Base-by-base conservation (phyloP, 1,140 invertebrate species). In the Drosophila erecta region DNA sequence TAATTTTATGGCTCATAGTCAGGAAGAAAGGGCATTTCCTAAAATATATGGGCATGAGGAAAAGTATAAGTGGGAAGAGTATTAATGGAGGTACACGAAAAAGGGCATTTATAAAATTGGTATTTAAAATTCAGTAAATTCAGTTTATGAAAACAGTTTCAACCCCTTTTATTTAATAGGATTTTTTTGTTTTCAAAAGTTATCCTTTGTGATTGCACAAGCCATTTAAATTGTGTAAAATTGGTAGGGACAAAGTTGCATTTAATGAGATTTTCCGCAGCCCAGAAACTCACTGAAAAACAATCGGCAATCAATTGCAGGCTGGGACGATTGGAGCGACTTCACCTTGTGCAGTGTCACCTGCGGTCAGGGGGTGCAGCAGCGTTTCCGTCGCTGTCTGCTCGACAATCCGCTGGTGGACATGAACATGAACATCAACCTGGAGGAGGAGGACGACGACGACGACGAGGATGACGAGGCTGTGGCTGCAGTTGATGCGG, bases 321-420 rank as follows among this genome's bases (percentile, higher is more conserved):
- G 91, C 54, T 94, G 94, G 94, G 92, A 93, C 53, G 92, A 93
- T 64, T 94, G 94, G 94, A 94, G 93, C 41, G 92, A 93, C 58
- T 95, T 94, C 93, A 94, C 94, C 46, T 83, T 93, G 24, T 95
- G 94, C 79, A 94, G 94, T 59, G 94, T 94, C 30, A 94, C 93
- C 44, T 95, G 94, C 58, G 94, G 94, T 12, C 94, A 93, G 86
- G 94, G 94, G n/a, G 91, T 93, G 5, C 92, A 94, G 74, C 94
- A 94, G 58, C 90, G 94, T 44, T 94, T 93, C 92, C 91, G 94
- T 7, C 93, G 94, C 64, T 94, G 94, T 72, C 65, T 93, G 24
- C 75, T 81, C 12, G 92, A 93, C 74, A 92, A 92, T 79, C 87
- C 90, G 17, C 58, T 92, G 71, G 85, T 92, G 47, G 77, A 90